Conservation (phyloP, 2,888 invertebrate genomes). For the Caenorhabditis sinica region DNA sequence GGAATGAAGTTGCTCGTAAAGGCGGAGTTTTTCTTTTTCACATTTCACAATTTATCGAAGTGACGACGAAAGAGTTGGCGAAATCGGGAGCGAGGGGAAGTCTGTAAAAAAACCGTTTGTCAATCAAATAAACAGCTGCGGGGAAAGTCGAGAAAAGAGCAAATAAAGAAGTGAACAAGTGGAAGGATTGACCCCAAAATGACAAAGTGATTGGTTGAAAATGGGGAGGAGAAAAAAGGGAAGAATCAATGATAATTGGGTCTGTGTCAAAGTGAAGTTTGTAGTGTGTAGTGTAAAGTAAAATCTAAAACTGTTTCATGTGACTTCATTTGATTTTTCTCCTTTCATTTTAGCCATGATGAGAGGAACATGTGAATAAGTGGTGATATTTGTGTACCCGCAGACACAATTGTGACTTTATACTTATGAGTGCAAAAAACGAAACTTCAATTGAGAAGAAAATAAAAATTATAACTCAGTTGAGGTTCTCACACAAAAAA, state of each 20-base stretch:
- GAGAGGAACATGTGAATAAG: slow-evolving; percentile 23
- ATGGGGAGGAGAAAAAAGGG: background rate
- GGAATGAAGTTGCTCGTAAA: slow-evolving; percentile 27
- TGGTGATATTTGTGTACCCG: slow-evolving; percentile 6
- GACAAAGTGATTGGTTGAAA: slow-evolving; percentile 31
- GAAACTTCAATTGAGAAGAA: background rate
- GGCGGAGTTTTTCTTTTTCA: slow-evolving; percentile 54
- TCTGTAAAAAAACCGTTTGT: slow-evolving; percentile 58
- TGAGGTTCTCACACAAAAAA: background rate
- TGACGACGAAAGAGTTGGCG: slow-evolving; percentile 18
- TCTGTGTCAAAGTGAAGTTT: slow-evolving; percentile 12
- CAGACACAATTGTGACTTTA: background rate
- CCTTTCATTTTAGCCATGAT: slow-evolving; percentile 16
- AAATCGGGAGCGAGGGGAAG: slow-evolving; percentile 20
- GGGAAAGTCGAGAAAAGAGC: slow-evolving; percentile 46
- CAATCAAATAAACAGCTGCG: slow-evolving; percentile 49
- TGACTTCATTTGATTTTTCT: slow-evolving; percentile 6
- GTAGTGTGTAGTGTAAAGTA: slow-evolving; percentile 24
- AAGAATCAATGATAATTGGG: slow-evolving; percentile 26
- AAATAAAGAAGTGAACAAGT: slow-evolving; percentile 25
- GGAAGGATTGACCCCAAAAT: slow-evolving; percentile 38
- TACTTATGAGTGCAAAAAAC: slow-evolving; percentile 10
- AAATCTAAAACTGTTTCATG: slow-evolving; percentile 25
- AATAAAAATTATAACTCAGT: background rate
- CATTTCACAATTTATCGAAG: slow-evolving; percentile 49